Percentiles rank a stretch among this genome's conserved stretches.
phyloP scores from a whole-genome alignment of 1,140 invertebrate species.

The Dendrolimus punctatus region DNA sequence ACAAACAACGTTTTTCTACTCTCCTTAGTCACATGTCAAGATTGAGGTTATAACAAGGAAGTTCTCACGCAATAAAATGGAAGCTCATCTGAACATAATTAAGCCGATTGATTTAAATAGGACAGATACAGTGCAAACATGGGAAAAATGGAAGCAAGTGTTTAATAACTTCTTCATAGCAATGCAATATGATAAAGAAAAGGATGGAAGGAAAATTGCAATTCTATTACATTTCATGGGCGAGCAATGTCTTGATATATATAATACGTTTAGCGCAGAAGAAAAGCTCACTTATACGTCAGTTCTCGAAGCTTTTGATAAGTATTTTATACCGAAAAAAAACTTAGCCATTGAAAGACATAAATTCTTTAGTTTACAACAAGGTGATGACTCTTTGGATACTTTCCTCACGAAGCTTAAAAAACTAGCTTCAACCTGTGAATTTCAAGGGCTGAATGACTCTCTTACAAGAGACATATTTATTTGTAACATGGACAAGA shows the following conservation, averaged over 20 bases:
- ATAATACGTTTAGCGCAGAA: background rate
- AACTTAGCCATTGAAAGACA: background rate
- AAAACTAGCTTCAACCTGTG: background rate
- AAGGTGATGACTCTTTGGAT: background rate
- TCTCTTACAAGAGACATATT: background rate
- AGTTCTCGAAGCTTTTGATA: background rate
- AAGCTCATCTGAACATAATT: too few relatives aligned
- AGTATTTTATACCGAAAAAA: background rate
- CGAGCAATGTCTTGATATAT: background rate
- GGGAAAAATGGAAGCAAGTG: background rate
- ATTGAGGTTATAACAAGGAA: too few relatives aligned
- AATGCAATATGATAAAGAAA: background rate
- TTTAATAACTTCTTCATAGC: background rate
- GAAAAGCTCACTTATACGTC: background rate
- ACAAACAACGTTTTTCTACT: too few relatives aligned
- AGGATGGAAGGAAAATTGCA: background rate
- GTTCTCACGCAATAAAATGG: too few relatives aligned
- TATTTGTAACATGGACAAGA: background rate
- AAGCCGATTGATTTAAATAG: too few relatives aligned
- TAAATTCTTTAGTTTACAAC: background rate
- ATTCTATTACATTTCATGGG: background rate
- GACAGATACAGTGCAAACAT: too few relatives aligned
- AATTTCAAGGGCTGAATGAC: background rate
- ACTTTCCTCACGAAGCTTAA: background rate
- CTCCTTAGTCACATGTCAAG: too few relatives aligned